phyloP scores from a whole-genome alignment of 1,140 invertebrate species.

The Akabosia matsudoensis region DNA sequence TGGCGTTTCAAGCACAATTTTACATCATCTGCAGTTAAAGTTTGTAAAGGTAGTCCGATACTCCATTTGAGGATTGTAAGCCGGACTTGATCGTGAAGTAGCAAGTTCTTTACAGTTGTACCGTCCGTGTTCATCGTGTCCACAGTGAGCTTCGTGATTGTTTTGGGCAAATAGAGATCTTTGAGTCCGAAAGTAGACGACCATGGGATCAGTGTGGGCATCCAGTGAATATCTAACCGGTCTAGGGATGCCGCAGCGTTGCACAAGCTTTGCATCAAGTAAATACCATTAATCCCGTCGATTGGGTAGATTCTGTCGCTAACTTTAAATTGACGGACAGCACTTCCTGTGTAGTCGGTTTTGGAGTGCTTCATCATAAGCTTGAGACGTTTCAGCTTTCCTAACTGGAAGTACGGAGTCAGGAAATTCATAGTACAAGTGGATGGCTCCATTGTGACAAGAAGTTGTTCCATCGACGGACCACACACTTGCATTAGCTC shows the following conservation, averaged over 20 bases:
- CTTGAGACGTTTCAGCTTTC: conserved; percentile 4
- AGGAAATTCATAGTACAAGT: conserved; percentile 18
- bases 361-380: conserved; percentile 22
- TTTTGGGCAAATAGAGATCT: conserved; percentile 2
- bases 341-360: conserved; percentile 7
- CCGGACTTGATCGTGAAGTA: neutral
- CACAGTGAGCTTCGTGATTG: neutral
- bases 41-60: conserved; percentile 1
- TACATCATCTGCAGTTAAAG: neutral
- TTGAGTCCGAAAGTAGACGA: conserved; percentile 13
- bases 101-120: neutral
- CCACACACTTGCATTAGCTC: neutral
- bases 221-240: conserved; percentile 14
- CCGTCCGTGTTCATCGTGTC: conserved; percentile 15
- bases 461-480: conserved; percentile 5
- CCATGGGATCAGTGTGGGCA: conserved; percentile 6
- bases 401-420: neutral
- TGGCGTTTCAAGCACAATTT: conserved; percentile 1
- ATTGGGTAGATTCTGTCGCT: conserved; percentile 9
- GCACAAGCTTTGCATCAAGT: neutral
- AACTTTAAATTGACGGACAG: conserved; percentile 16
- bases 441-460: conserved; percentile 6
- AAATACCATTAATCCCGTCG: conserved; percentile 1
- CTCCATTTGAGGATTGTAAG: conserved; percentile 4
- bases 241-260: neutral